Conservation (phyloP, 2,113 vertebrate genomes). For the Lepus europaeus region DNA sequence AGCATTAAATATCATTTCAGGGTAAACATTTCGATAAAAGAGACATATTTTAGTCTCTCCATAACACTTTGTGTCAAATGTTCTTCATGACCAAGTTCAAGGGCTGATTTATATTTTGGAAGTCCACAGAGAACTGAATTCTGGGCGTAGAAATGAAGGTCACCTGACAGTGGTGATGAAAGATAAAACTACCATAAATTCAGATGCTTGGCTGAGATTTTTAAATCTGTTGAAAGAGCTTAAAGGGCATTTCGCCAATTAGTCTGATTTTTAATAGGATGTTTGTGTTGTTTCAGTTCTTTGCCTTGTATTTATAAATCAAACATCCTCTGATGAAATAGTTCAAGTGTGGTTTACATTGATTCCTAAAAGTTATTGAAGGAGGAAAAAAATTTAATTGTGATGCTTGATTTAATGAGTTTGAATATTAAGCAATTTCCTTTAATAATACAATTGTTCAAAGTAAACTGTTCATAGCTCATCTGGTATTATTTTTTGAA, state of each 20-base stretch:
- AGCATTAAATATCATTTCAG: constrained; percentile 80
- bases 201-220: constrained; percentile 58
- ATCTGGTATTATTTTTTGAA: constrained; percentile 74
- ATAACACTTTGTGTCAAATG: constrained; percentile 51
- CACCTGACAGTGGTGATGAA: constrained; percentile 65
- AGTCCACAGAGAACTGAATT: constrained; percentile 39
- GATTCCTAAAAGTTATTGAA: constrained; percentile 77
- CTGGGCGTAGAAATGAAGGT: constrained; percentile 56
- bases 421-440: constrained; percentile 85
- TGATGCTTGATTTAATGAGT: constrained; percentile 84
- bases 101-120: constrained; percentile 62
- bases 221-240: constrained; percentile 69
- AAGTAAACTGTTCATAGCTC: constrained; percentile 67
- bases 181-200: constrained; percentile 75
- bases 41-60: constrained; percentile 64
- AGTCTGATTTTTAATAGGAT: constrained; percentile 67
- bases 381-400: constrained; percentile 72
- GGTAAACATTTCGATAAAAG: constrained; percentile 54
- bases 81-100: constrained; percentile 62
- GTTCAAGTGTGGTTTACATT: constrained; percentile 47
- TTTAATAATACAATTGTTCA: constrained; percentile 81
- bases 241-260: constrained; percentile 75
- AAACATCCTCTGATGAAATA: constrained; percentile 61
- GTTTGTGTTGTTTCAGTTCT: constrained; percentile 72
- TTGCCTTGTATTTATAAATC: constrained; percentile 75